A percentile compares a stretch with the other conserved stretches of the same genome.
Conservation (phyloP, 2,888 invertebrate genomes). For the Tuta absoluta region DNA sequence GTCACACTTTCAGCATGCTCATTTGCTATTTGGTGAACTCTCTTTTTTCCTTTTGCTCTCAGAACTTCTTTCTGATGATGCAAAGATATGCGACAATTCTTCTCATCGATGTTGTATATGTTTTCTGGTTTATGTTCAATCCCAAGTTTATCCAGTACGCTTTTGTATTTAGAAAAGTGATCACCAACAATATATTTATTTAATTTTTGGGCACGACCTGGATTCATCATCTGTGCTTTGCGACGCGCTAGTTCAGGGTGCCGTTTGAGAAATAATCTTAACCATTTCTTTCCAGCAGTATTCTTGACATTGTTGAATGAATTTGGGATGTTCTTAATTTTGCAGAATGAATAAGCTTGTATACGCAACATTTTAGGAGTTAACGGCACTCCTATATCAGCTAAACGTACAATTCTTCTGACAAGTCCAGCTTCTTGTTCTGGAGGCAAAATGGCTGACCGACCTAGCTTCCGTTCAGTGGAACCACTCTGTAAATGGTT, state of each 20-base stretch:
- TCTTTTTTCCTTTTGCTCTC: slow-evolving; percentile 34
- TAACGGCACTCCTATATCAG: slow-evolving; percentile 25
- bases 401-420: slow-evolving; percentile 28
- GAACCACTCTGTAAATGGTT: slow-evolving; percentile 27
- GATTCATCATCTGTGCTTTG: slow-evolving; percentile 34
- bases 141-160: slow-evolving; percentile 32
- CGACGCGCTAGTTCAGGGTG: slow-evolving; percentile 28
- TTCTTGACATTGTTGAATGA: slow-evolving; percentile 29
- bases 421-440: no score
- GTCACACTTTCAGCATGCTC: slow-evolving; percentile 41
- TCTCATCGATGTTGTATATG: slow-evolving; percentile 38
- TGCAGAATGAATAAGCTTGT: slow-evolving; percentile 31
- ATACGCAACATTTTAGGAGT: slow-evolving; percentile 28
- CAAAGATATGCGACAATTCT: slow-evolving; percentile 33
- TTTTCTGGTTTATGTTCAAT: slow-evolving; percentile 34
- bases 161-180: slow-evolving; percentile 29
- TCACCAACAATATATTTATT: slow-evolving; percentile 32
- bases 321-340: slow-evolving; percentile 28
- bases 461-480: slow-evolving; percentile 26
- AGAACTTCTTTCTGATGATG: slow-evolving; percentile 36
- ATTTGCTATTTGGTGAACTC: slow-evolving; percentile 35
- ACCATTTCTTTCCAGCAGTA: slow-evolving; percentile 32
- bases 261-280: slow-evolving; percentile 31
- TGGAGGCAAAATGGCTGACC: slow-evolving; percentile 30
- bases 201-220: slow-evolving; percentile 34